Conservation (phyloP, 2,113 vertebrate genomes). For the Synchiropus splendidus region DNA sequence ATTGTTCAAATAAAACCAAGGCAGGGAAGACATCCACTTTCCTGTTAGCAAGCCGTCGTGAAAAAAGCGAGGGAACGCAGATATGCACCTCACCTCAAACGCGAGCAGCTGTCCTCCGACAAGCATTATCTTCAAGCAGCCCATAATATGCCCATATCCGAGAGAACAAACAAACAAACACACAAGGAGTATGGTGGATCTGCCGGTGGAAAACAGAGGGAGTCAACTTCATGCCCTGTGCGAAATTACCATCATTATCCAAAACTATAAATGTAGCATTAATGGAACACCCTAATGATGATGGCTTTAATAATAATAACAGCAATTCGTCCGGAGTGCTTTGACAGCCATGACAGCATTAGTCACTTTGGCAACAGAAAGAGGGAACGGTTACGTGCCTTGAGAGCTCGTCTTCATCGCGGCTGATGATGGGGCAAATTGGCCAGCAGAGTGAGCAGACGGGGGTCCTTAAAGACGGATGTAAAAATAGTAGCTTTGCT, state of each 20-base stretch:
- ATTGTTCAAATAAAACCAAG: background rate
- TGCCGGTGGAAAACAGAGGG: too few species aligned
- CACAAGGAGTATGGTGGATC: constrained; percentile 11
- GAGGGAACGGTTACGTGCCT: constrained; percentile 44
- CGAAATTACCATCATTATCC: constrained; percentile 63
- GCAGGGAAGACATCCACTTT: background rate
- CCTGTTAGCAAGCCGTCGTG: background rate
- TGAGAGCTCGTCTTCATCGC: constrained; percentile 43
- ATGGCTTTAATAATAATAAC: constrained; percentile 55
- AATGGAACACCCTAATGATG: constrained; percentile 38
- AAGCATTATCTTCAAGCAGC: too few species aligned
- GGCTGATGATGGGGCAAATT: constrained; percentile 57
- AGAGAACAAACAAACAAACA: too few species aligned
- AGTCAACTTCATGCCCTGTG: too few species aligned
- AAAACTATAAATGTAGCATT: constrained; percentile 52
- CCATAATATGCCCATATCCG: too few species aligned
- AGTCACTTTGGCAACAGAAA: constrained; percentile 41
- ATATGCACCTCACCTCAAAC: too few species aligned
- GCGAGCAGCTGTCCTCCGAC: too few species aligned
- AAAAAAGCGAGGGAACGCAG: too few species aligned
- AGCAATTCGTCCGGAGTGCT: constrained; percentile 56
- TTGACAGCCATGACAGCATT: constrained; percentile 57
- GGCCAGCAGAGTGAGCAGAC: constrained; percentile 42
- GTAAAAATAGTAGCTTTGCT: constrained; percentile 59
- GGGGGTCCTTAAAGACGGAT: constrained; percentile 54